These are phyloP conservation scores for Drosophila tristis DNA, from an alignment of 1,140 invertebrate species.

Conservation along the genomic window DNA sequence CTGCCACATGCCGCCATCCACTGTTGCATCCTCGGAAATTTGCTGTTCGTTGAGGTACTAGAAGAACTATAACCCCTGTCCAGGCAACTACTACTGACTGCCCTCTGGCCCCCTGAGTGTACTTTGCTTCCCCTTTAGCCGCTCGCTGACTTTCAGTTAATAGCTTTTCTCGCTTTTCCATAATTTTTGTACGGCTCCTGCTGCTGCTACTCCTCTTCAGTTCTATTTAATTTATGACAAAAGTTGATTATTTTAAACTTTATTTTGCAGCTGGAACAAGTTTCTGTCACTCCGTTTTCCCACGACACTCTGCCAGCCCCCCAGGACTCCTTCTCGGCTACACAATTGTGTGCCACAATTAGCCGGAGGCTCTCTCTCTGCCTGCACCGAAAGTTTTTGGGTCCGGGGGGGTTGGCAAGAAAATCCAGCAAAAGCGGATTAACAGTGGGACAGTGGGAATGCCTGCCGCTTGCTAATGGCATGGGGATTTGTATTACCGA, in stretches of 20 bases:
- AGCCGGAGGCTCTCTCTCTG: constrained; percentile 27
- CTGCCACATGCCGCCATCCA: background rate
- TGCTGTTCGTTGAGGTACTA: background rate
- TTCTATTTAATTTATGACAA: constrained; percentile 63
- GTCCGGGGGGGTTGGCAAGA: background rate
- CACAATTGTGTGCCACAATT: constrained; percentile 48
- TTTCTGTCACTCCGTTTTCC: constrained; percentile 29
- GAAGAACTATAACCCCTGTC: constrained; percentile 43
- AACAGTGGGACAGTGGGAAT: constrained; percentile 16
- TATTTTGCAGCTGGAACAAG: constrained; percentile 31
- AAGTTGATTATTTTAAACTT: constrained; percentile 57
- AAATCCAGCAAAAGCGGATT: constrained; percentile 45
- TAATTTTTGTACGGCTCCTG: constrained; percentile 41
- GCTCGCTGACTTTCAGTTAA: constrained; percentile 44
- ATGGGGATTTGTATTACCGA: constrained; percentile 2
- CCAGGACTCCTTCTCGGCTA: background rate
- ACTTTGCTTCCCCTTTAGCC: constrained; percentile 8
- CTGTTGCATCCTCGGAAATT: constrained; percentile 46
- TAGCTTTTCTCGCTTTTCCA: constrained; percentile 31
- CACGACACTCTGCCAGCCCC: background rate
- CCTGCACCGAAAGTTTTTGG: no score
- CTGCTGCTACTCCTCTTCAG: constrained; percentile 37
- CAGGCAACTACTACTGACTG: constrained; percentile 12
- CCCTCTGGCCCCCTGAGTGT: background rate
- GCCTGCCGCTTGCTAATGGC: constrained; percentile 15